Base-by-base conservation (phyloP, 1,140 invertebrate species). In the Drosophila malerkotliana region DNA sequence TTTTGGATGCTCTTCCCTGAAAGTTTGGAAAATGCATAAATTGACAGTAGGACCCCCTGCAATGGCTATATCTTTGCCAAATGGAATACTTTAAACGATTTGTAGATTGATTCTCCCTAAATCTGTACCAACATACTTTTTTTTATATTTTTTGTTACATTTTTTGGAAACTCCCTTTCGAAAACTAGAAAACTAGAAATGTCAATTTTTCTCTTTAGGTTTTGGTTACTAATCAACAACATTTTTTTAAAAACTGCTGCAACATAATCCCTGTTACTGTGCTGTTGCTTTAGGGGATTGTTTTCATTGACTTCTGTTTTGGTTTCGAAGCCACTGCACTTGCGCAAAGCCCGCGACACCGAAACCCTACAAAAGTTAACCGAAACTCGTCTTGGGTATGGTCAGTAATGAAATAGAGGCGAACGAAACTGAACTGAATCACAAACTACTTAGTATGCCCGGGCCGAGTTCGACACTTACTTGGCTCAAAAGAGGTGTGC, bases 301-400 rank as follows among this genome's bases (percentile, higher is more conserved):
- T 61, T 76, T 68, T 45, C 56, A 68, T 55, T 62, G 49, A 41
- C 41, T 68, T 69, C 9, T 39, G 49, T 47, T 21, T 67, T 69
- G 24, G 41, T 39, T 68, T 77, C 48, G 55, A 41, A 61, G 49
- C 44, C 41, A 44, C 37, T 72, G 68, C 68, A 72, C 68, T 72
- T 72, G 67, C 68, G 67, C 66, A 69, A 62, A 58, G 54, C 75
- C 28, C 77, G 44, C 18, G 30, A 53, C 48, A 24, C 54, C 3
- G 54, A 74, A 75, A 59, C 55, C 62, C 67, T 71, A 71, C 34
- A 69, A 71, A 24, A 69, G 67, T 69, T 57, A 81, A 87, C 71
- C 61, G 55, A 85, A 82, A 79, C 82, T 67, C 56, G 78, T 72
- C 82, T 87, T 87, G 82, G 24, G 83, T 87, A 88, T 87, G 82